Conservation (phyloP, 2,888 invertebrate genomes). For the Apantesis nais region DNA sequence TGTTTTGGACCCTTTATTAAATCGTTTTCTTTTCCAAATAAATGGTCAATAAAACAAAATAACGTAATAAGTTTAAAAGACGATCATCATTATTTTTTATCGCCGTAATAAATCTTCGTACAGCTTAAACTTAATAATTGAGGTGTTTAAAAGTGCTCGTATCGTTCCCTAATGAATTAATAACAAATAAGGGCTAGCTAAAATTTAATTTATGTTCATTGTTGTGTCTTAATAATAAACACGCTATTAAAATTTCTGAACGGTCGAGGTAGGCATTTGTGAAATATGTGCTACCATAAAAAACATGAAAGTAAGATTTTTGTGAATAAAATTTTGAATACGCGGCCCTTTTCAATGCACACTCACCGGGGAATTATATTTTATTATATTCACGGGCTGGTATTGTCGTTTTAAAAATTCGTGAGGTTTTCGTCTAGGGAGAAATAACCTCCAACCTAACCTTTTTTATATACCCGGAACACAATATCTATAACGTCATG, state of each 20-base stretch:
- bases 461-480: background rate
- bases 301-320: conserved; percentile 43
- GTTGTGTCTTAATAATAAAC: conserved; percentile 42
- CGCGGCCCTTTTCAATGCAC: conserved; percentile 39
- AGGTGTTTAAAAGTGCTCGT: conserved; percentile 17
- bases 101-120: conserved; percentile 17
- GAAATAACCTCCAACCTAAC: conserved; percentile 12
- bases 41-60: conserved; percentile 4
- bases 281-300: conserved; percentile 40
- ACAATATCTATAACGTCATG: background rate
- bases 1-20: background rate
- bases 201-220: conserved; percentile 43
- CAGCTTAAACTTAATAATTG: conserved; percentile 17
- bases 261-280: conserved; percentile 32
- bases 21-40: background rate
- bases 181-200: conserved; percentile 31
- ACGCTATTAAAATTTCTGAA: conserved; percentile 46
- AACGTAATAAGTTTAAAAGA: background rate
- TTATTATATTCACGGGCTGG: conserved; percentile 35
- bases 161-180: conserved; percentile 27
- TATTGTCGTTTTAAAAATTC: conserved; percentile 53
- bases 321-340: conserved; percentile 39
- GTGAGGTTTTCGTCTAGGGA: conserved; percentile 23
- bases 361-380: conserved; percentile 33
- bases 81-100: conserved; percentile 20